Evolutionary conservation across 2,797 vertebrate species (phyloP).

Genomic region (Acanthornis magna): DNA sequence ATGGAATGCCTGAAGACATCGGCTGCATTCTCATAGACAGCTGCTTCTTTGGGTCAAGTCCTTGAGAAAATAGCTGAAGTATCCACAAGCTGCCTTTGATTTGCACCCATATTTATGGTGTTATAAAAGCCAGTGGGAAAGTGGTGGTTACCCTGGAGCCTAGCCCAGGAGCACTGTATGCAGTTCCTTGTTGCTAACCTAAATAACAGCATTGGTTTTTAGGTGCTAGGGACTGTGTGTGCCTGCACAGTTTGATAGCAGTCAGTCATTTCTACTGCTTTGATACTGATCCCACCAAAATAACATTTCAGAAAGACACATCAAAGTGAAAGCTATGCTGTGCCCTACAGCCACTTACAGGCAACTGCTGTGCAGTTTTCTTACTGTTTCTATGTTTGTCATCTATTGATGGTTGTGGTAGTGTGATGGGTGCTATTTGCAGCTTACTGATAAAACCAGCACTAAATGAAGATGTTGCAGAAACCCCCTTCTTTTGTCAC

Average conservation of each 20-base stretch:
- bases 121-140: background rate
- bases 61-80: background rate
- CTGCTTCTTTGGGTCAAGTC: background rate
- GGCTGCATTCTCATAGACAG: background rate
- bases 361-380: background rate
- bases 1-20: background rate
- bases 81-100: background rate
- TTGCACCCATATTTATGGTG: background rate
- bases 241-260: background rate
- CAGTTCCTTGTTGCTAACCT: background rate
- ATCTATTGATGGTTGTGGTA: background rate
- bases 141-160: background rate
- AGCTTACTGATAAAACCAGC: background rate
- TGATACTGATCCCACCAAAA: background rate
- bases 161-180: background rate
- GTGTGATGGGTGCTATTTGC: background rate
- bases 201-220: conserved; percentile 8
- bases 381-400: background rate
- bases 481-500: background rate
- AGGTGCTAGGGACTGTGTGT: background rate
- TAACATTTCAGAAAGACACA: background rate
- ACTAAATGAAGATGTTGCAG: background rate
- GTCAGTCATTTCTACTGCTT: background rate
- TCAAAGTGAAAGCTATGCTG: background rate
- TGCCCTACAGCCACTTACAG: background rate